Percentiles rank a stretch among this genome's conserved stretches.
phyloP scores from a whole-genome alignment of 1,140 invertebrate species.

The Parasteatoda tepidariorum region DNA sequence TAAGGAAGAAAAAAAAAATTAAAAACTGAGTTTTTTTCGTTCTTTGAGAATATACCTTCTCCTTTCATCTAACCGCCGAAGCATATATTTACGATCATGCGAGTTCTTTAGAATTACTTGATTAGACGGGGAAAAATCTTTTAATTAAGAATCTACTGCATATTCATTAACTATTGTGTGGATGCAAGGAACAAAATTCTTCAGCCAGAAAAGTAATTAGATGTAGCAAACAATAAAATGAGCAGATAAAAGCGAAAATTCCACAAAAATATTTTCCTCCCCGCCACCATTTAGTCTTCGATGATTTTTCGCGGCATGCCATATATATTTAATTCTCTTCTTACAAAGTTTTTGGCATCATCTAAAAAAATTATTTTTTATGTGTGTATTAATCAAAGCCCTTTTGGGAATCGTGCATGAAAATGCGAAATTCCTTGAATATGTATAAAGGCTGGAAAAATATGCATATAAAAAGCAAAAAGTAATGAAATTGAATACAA shows the following conservation, averaged over 20 bases:
- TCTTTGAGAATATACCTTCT: too few species aligned
- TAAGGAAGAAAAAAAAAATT: too few species aligned
- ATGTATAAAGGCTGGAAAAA: too few species aligned
- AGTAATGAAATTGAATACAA: too few species aligned
- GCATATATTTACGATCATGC: constrained; percentile 1
- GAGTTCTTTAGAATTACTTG: constrained; percentile 47
- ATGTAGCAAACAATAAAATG: constrained; percentile 55
- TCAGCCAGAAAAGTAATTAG: constrained; percentile 53
- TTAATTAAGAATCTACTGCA: constrained; percentile 57
- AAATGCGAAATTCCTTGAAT: too few species aligned
- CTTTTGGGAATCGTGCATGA: too few species aligned
- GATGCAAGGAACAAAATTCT: neutral
- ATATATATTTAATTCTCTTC: neutral
- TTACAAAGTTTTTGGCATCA: too few species aligned
- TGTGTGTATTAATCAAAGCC: too few species aligned
- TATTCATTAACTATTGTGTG: constrained; percentile 51
- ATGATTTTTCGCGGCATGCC: constrained; percentile 40
- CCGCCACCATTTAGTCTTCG: constrained; percentile 11
- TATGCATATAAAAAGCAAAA: too few species aligned
- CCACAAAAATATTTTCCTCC: constrained; percentile 1
- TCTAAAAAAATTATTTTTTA: too few species aligned
- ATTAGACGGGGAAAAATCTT: constrained; percentile 50
- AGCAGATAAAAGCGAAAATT: constrained; percentile 33
- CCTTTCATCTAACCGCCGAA: neutral
- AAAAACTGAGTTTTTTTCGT: too few species aligned